Evolutionary conservation across 1,140 invertebrate species (phyloP).

Genomic region (Eulimnadia texana): DNA sequence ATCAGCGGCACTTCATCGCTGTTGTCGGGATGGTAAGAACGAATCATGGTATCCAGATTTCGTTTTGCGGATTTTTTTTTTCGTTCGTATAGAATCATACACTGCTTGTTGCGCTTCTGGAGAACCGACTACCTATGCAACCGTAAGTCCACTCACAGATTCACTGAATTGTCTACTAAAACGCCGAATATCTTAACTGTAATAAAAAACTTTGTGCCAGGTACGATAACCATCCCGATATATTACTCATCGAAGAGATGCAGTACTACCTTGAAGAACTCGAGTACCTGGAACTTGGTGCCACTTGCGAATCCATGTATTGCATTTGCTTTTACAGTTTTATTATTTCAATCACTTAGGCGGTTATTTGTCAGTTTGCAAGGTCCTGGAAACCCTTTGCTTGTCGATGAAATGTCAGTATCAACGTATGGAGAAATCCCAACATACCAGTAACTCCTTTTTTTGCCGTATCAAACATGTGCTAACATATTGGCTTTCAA

Average conservation of each 20-base stretch:
- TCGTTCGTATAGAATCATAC: background rate
- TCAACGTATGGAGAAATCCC: background rate
- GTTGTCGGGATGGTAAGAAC: background rate
- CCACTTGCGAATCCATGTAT: slow-evolving; percentile 1
- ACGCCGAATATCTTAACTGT: background rate
- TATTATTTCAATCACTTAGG: background rate
- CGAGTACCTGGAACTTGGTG: background rate
- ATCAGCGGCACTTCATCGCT: background rate
- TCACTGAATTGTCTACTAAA: background rate
- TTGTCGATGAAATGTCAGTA: background rate
- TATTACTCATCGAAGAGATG: slow-evolving; percentile 7
- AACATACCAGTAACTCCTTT: background rate
- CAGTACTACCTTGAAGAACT: slow-evolving; percentile 5
- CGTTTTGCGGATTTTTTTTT: too few relatives aligned
- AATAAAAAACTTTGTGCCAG: background rate
- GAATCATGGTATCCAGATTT: too few relatives aligned
- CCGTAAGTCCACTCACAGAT: background rate
- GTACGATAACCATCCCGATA: slow-evolving; percentile 5
- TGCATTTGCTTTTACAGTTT: background rate
- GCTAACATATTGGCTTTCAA: background rate
- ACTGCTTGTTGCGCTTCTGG: background rate
- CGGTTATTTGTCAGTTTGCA: background rate
- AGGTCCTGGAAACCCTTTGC: background rate
- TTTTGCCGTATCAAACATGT: background rate
- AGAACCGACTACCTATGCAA: background rate